A percentile compares a stretch with the other conserved stretches of the same genome.
Evolutionary conservation across 2,888 invertebrate species (phyloP).

Genomic region (Abscondita cerata): DNA sequence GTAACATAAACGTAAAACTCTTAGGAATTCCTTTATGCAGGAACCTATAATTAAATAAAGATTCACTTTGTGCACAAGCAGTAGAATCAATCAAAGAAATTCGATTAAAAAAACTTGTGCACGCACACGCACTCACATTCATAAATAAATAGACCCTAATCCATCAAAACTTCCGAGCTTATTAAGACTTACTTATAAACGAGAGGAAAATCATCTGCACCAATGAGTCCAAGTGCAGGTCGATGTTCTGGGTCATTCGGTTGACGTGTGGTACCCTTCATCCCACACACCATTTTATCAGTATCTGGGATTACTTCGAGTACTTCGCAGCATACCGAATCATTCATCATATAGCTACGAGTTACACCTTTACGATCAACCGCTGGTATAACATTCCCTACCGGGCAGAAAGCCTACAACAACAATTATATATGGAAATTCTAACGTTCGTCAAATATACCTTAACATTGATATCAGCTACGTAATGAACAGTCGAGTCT

Average conservation of each 20-base stretch:
- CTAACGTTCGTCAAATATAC: constrained; percentile 59
- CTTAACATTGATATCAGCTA: constrained; percentile 87
- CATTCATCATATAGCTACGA: constrained; percentile 81
- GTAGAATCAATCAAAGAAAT: not conserved
- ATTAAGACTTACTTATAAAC: constrained; percentile 81
- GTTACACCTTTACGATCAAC: constrained; percentile 80
- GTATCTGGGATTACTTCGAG: constrained; percentile 85
- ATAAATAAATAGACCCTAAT: not conserved
- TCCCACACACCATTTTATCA: constrained; percentile 86
- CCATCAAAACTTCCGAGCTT: not conserved
- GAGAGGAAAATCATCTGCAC: constrained; percentile 80
- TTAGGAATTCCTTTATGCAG: constrained; percentile 36
- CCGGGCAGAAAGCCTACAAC: constrained; percentile 70
- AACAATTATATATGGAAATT: constrained; percentile 5
- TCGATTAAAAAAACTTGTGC: no score
- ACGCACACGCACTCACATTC: no score
- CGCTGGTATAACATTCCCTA: constrained; percentile 75
- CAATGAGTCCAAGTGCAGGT: constrained; percentile 82
- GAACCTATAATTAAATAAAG: constrained; percentile 39
- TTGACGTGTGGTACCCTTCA: constrained; percentile 78
- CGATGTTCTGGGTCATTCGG: constrained; percentile 74
- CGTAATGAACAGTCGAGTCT: constrained; percentile 76
- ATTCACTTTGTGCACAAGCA: constrained; percentile 32
- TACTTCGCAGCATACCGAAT: constrained; percentile 88
- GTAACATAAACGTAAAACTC: constrained; percentile 34